These are phyloP conservation scores for Bacillus rossius DNA, from an alignment of 1,140 invertebrate genomes.

Conservation along the genomic window DNA sequence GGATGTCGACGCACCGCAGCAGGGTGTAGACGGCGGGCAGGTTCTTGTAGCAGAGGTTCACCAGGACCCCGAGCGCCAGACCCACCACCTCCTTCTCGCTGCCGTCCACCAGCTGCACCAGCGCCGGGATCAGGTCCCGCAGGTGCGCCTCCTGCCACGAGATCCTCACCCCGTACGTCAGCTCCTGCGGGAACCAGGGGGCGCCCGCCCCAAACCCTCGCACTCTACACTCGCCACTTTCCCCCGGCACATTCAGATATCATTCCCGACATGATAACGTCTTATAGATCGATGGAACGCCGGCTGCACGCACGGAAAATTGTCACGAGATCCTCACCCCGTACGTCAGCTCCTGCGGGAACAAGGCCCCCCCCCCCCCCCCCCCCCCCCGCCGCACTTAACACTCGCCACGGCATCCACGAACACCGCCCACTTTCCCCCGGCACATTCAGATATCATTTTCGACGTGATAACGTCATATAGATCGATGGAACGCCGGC, in stretches of 20 bases:
- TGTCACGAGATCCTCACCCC: conserved; percentile 65
- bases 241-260: neutral
- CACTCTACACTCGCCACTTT: no score
- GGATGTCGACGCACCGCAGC: conserved; percentile 56
- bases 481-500: no score
- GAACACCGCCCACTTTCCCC: neutral
- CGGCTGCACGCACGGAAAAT: no score
- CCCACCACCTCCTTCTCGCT: conserved; percentile 51
- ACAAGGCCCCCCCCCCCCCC: neutral
- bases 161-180: conserved; percentile 64
- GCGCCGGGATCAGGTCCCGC: conserved; percentile 50
- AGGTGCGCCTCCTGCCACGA: conserved; percentile 64
- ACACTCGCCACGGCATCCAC: neutral
- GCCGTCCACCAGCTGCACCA: conserved; percentile 54
- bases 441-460: neutral
- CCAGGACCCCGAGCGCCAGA: conserved; percentile 58
- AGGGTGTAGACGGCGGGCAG: conserved; percentile 57
- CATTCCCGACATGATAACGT: neutral
- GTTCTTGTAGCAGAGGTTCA: conserved; percentile 66
- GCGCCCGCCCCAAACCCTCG: neutral
- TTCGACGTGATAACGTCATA: neutral
- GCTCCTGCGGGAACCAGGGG: conserved; percentile 42
- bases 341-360: conserved; percentile 55
- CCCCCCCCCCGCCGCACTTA: neutral
- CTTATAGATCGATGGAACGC: no score